Evolutionary conservation across 2,113 vertebrate genomes (phyloP).

Genomic region (Machaerirhynchus nigripectus): DNA sequence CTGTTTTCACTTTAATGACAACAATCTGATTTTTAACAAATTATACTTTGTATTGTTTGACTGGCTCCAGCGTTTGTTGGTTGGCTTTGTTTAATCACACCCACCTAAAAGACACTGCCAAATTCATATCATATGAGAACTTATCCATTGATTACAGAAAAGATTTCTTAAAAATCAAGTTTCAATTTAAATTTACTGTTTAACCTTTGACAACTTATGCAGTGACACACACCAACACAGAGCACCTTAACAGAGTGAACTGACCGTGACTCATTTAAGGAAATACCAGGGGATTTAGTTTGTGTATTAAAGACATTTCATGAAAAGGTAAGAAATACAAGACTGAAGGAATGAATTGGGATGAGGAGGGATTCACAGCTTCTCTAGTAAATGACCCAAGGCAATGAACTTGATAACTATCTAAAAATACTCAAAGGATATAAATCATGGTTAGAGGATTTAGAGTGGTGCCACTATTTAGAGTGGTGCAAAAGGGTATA

Average conservation of each 20-base stretch:
- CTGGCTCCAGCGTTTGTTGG: not conserved
- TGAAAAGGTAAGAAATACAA: not conserved
- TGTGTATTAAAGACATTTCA: not conserved
- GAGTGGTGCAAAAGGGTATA: not conserved
- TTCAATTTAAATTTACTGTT: not conserved
- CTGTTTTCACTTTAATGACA: not conserved
- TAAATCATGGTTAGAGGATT: not conserved
- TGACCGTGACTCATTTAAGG: not conserved
- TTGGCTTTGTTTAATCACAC: not conserved
- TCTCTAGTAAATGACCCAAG: not conserved
- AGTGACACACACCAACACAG: not conserved
- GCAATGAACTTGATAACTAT: not conserved
- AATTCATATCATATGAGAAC: not conserved
- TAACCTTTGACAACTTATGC: not conserved
- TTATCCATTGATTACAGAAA: not conserved
- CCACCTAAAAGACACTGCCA: not conserved
- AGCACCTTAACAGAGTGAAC: not conserved
- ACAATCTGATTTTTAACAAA: not conserved
- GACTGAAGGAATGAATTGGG: not conserved
- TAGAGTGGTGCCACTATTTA: not conserved
- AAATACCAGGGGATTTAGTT: not conserved
- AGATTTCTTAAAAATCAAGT: not conserved
- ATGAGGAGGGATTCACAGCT: not conserved
- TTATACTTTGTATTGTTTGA: not conserved
- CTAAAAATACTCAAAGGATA: slow-evolving; percentile 3